Conservation (phyloP, 2,888 invertebrate genomes). For the Odontothrips loti region DNA sequence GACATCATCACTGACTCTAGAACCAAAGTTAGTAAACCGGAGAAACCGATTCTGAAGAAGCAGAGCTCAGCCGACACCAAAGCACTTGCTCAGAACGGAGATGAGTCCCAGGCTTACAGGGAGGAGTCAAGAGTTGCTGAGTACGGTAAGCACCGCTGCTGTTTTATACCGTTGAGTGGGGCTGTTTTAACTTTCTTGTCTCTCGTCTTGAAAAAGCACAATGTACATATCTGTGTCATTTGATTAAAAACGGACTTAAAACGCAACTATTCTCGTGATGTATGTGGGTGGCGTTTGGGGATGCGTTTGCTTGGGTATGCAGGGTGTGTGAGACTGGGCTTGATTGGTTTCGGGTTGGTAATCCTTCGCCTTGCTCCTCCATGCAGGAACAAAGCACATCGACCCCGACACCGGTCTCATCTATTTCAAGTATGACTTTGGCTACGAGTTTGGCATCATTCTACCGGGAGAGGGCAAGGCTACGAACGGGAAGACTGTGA, state of each 20-base stretch:
- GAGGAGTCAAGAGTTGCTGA: constrained; percentile 66
- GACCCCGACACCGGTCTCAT: constrained; percentile 71
- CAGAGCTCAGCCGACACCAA: constrained; percentile 41
- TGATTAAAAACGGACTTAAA: constrained; percentile 29
- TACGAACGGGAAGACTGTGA: constrained; percentile 39
- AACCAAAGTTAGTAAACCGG: constrained; percentile 42
- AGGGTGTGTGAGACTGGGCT: neutral
- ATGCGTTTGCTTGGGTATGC: neutral
- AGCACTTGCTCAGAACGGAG: constrained; percentile 44
- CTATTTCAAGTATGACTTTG: constrained; percentile 78
- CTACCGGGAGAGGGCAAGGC: constrained; percentile 61
- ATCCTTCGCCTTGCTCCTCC: constrained; percentile 26
- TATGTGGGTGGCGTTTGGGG: neutral
- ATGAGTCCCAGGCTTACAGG: constrained; percentile 62
- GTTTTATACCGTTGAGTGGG: no score
- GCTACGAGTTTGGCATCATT: constrained; percentile 71
- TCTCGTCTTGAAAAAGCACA: constrained; percentile 12
- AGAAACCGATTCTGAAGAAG: constrained; percentile 50
- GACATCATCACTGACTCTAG: constrained; percentile 61
- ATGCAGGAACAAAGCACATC: constrained; percentile 66
- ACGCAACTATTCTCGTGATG: constrained; percentile 24
- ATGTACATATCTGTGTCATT: constrained; percentile 30
- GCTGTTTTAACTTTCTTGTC: constrained; percentile 35
- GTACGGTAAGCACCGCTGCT: constrained; percentile 56
- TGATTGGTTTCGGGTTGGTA: constrained; percentile 1